Evolutionary conservation across 2,113 vertebrate species (phyloP), one percentile per base, ranked within the genome.

Genomic region (Tetraodon nigroviridis): DNA sequence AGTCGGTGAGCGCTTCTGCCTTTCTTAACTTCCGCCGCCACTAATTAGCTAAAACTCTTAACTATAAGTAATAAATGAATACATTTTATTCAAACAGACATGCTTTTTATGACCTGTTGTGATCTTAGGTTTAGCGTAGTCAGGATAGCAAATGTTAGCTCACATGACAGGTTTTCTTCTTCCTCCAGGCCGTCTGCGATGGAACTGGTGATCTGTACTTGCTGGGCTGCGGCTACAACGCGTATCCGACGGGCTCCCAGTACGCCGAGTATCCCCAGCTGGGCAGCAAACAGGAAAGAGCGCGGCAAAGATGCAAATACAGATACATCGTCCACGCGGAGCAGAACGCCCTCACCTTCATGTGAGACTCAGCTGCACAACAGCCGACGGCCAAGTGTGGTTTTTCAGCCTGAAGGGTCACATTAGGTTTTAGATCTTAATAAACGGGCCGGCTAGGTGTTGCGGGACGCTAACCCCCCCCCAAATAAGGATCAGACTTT

Each of bases 321-420:
- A 84, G 94, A 86, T 98, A 94, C 84, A 98, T 98, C 13, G 75
- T 98, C 64, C 96, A 98, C 15, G 95, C 95, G 0, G 95, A 98
- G 79, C 96, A 98, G 89, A 98, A 97, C 2, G 96, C 95, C 27
- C 86, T 98, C 81, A 97, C 93, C 0, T 98, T 97, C 91, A 95
- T 95, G 96, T 98, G 89, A 46, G 86, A 6, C 14, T 5, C 0
- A 1, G 4, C 3, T 24, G 50, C 4, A 37, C 8, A 32, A 3
- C 18, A 27, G 5, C 24, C 24, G 10, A 6, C 3, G 21, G 17
- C 13, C 17, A 29, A 50, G 19, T 14, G 3, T 27, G 2, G 7
- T 27, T 27, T 4, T 27, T n/a, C n/a, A n/a, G 24, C 24, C 24
- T 27, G 2, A 27, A 27, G 24, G 24, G 24, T 6, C 24, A 27